Base-by-base conservation (phyloP, 2,113 vertebrate species). In the Anser brachyrhynchus region DNA sequence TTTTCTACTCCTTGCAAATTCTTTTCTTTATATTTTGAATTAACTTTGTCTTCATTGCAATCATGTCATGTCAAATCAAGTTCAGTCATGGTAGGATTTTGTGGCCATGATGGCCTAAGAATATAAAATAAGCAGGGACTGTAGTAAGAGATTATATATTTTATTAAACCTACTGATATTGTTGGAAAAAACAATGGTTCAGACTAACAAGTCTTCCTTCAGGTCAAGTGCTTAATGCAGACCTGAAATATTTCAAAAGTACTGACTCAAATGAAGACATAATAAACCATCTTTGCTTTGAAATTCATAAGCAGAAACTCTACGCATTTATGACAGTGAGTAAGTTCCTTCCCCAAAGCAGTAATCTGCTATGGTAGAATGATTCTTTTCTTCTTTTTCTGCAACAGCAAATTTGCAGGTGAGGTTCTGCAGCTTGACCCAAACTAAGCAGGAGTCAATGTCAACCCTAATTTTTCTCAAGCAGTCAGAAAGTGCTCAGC, bases 331-430 rank as follows among this genome's bases (percentile, higher is more conserved):
- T 89, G 88, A 90, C 70, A 90, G 69, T 20, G 28, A 69, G 31
- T 37, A 79, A 94, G 31, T 61, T 94, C 28, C 61, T 95, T 93
- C 89, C 93, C 80, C 88, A 95, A 55, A 96, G 93, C 83, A 94
- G 62, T 82, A 87, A 95, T 85, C 81, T 86, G 64, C 64, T 77
- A 80, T 21, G 75, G 87, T 90, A 94, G 82, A 87, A 77, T 80
- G 93, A 93, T 74, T 90, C 54, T 89, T 90, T 84, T 96, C 59
- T 92, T 87, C 73, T 91, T 87, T 85, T 96, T 82, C 81, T 91
- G 83, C 87, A 92, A 91, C 77, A 93, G 77, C 59, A 92, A 89
- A 91, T 96, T 77, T 91, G 70, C 74, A 93, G 91, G 92, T 96
- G 84, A 87, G 74, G 28, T 64, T 92, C 93, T 91, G 74, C 82